Base-by-base conservation (phyloP, 2,888 invertebrate genomes). In the Xestia sexstrigata region DNA sequence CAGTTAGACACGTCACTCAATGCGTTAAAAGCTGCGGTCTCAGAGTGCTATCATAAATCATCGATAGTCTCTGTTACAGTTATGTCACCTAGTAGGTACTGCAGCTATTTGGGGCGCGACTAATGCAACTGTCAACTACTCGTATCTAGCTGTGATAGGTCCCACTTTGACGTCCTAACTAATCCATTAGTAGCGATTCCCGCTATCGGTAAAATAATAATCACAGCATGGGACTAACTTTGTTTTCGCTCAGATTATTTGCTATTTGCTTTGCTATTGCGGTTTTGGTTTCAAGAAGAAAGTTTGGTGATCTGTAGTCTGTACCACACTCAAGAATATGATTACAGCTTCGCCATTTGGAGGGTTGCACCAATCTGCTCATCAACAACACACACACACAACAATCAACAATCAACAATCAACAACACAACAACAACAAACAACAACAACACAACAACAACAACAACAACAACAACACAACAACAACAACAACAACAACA, bases 41-140 rank as follows among this genome's bases (percentile, higher is more conserved):
- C 8, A 47, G 52, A 75, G 47, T 47, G 30, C 23, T 74, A 26
- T 75, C 20, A 81, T 42, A 75, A 66, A 75, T 58, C 65, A 58
- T 66, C 17, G 9, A 81, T 42, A 49, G 9, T 35, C 49, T n/a
- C 49, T 30, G 30, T 77, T n/a, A 42, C 42, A 23, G 11, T 17
- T 23, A 23, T 42, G 63, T 55, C 47, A 74, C 23, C 49, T 45
- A 52, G n/a, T n/a, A n/a, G n/a, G n/a, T 39, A 45, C 35, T 30
- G 20, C 52, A 60, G 66, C 60, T 80, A 79, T 80, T 83, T 68
- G 49, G 0, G 39, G 49, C 52, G 65, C 26, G 49, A 76, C 49
- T 67, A 52, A 55, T 76, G 39, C 76, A 4, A 26, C 42, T 60
- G 35, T 58, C 20, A 5, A 30, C 67, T 42, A n/a, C n/a, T n/a